These are phyloP conservation scores for Harpagifer antarcticus DNA, from an alignment of 2,797 vertebrate species.

Conservation along the genomic window DNA sequence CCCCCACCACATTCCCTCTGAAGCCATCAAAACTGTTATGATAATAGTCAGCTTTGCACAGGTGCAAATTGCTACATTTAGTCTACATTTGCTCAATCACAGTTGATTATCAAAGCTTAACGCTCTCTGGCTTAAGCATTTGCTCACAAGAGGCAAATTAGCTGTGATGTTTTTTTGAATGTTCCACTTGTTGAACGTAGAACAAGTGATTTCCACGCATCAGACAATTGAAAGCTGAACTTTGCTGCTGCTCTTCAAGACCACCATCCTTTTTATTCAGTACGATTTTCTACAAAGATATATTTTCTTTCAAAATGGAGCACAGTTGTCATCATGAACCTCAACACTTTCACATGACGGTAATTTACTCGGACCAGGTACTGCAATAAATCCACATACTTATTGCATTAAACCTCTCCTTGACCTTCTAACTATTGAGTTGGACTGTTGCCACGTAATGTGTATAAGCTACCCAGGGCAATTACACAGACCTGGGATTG, in stretches of 20 bases:
- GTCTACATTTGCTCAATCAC: slow-evolving; percentile 69
- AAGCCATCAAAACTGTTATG: slow-evolving; percentile 81
- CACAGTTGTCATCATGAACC: slow-evolving; percentile 33
- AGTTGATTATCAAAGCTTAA: slow-evolving; percentile 63
- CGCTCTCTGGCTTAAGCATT: slow-evolving; percentile 39
- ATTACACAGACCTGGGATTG: slow-evolving; percentile 88
- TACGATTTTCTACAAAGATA: slow-evolving; percentile 5
- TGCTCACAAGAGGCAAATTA: slow-evolving; percentile 56
- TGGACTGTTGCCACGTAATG: slow-evolving; percentile 84
- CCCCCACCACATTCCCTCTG: slow-evolving; percentile 72
- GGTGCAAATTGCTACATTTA: slow-evolving; percentile 81
- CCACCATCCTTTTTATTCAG: slow-evolving; percentile 15
- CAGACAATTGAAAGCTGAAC: neutral
- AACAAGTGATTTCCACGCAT: slow-evolving; percentile 15
- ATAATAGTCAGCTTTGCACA: slow-evolving; percentile 81
- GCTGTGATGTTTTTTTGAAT: slow-evolving; percentile 28
- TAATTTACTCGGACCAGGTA: slow-evolving; percentile 69
- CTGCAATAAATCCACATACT: slow-evolving; percentile 54
- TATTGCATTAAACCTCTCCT: slow-evolving; percentile 77
- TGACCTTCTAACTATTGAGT: slow-evolving; percentile 74
- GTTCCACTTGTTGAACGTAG: slow-evolving; percentile 15
- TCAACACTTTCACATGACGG: slow-evolving; percentile 29
- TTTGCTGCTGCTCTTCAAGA: neutral
- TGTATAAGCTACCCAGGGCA: slow-evolving; percentile 89
- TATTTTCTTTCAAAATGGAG: slow-evolving; percentile 44